Evolutionary conservation across 1,140 invertebrate species (phyloP).

Genomic region (Drosophila pseudoananassae): DNA sequence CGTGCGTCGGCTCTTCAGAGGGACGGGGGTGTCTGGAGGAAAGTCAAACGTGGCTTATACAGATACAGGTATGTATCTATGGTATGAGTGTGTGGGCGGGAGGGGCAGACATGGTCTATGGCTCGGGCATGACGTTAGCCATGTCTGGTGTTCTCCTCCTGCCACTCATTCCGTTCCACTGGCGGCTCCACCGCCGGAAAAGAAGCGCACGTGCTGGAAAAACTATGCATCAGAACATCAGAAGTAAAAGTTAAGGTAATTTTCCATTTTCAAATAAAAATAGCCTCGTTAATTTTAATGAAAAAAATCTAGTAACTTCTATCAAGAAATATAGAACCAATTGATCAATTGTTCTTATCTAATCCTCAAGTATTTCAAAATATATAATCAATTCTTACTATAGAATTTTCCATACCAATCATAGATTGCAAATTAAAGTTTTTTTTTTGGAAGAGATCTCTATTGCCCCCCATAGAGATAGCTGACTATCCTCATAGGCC

Average conservation of each 20-base stretch:
- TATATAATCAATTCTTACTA: not conserved
- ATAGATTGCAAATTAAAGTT: not conserved
- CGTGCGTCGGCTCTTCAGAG: slow-evolving; percentile 64
- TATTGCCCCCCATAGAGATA: not conserved
- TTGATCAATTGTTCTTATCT: not conserved
- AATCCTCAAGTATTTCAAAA: not conserved
- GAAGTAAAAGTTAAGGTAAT: not conserved
- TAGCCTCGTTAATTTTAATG: no score
- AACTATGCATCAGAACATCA: slow-evolving; percentile 60
- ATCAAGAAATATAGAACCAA: not conserved
- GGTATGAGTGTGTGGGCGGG: slow-evolving; percentile 21
- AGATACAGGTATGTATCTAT: not conserved
- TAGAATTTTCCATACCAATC: not conserved
- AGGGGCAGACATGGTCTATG: slow-evolving; percentile 47
- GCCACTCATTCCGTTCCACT: slow-evolving; percentile 29
- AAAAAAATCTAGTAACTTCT: not conserved
- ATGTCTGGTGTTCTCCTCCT: slow-evolving; percentile 32
- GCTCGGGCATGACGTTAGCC: slow-evolving; percentile 44
- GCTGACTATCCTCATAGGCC: not conserved
- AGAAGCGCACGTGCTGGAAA: slow-evolving; percentile 81
- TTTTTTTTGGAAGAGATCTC: not conserved
- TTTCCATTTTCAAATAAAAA: not conserved
- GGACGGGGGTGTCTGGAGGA: not conserved
- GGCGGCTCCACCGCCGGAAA: slow-evolving; percentile 51
- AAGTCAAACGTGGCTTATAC: not conserved